Evolutionary conservation across 2,888 invertebrate species (phyloP).

Genomic region (Cynaeus angustus): DNA sequence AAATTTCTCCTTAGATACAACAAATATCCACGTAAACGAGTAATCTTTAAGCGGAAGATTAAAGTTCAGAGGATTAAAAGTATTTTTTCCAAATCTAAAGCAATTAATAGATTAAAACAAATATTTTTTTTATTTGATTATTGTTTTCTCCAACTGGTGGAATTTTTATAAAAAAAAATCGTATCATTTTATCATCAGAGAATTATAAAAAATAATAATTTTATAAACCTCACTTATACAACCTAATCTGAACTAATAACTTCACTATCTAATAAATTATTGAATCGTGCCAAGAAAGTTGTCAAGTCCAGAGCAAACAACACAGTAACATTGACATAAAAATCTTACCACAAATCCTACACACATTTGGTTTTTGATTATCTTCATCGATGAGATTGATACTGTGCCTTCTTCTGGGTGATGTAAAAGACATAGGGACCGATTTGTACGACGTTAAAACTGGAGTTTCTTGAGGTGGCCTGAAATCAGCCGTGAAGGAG

Average conservation of each 20-base stretch:
- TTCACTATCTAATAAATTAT: not conserved
- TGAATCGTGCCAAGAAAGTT: not conserved
- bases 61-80: not conserved
- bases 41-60: not conserved
- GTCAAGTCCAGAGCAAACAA: too few relatives aligned
- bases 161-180: too few relatives aligned
- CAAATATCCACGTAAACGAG: too few relatives aligned
- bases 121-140: too few relatives aligned
- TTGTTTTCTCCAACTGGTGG: too few relatives aligned
- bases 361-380: slow-evolving; percentile 89
- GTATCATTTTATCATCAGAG: too few relatives aligned
- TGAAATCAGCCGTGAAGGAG: slow-evolving; percentile 88
- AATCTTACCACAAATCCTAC: slow-evolving; percentile 87
- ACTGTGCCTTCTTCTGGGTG: slow-evolving; percentile 65
- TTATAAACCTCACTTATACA: too few relatives aligned
- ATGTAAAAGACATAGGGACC: slow-evolving; percentile 71
- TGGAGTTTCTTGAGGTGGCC: slow-evolving; percentile 78
- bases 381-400: slow-evolving; percentile 77
- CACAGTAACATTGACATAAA: not conserved
- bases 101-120: too few relatives aligned
- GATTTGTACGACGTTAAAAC: slow-evolving; percentile 76
- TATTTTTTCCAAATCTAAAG: too few relatives aligned
- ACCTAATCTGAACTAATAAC: not conserved
- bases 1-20: too few relatives aligned
- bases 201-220: too few relatives aligned